Conservation (phyloP, 2,797 vertebrate species). For the Ctenopoma kingsleyae region DNA sequence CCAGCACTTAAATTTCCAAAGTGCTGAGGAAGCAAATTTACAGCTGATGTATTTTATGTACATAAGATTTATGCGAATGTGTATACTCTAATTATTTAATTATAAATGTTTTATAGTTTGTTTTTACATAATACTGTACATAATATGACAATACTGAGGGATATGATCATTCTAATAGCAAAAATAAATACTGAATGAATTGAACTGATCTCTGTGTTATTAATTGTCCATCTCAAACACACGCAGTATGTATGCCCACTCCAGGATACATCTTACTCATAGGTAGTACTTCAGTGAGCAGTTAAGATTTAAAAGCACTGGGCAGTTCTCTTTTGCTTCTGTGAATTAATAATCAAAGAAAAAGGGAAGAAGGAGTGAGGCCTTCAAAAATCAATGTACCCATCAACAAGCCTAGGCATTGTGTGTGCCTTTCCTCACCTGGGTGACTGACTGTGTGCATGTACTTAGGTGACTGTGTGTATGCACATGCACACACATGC, state of each 20-base stretch:
- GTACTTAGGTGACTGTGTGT: constrained; percentile 1
- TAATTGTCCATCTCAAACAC: constrained; percentile 17
- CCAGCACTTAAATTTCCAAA: constrained; percentile 61
- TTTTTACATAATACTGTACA: background rate
- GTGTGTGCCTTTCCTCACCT: constrained; percentile 62
- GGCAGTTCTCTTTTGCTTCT: constrained; percentile 81
- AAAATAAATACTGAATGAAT: background rate
- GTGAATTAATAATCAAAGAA: constrained; percentile 85
- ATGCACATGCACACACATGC: constrained; percentile 3
- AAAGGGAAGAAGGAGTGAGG: constrained; percentile 65
- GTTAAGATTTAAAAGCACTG: constrained; percentile 75
- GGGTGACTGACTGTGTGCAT: constrained; percentile 51
- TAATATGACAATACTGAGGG: background rate
- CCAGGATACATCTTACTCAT: constrained; percentile 25
- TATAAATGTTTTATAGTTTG: background rate
- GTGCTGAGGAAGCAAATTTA: constrained; percentile 54
- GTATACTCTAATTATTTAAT: background rate
- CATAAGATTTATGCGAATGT: background rate
- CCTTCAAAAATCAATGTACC: constrained; percentile 78
- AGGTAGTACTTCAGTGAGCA: constrained; percentile 52
- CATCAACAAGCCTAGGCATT: constrained; percentile 61
- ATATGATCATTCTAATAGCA: background rate
- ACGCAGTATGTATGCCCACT: background rate
- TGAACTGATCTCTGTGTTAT: constrained; percentile 14
- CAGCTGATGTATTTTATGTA: constrained; percentile 43